Evolutionary conservation across 1,140 invertebrate genomes (phyloP), one percentile per base, ranked within the genome.

Genomic region (Trichonephila inaurata): DNA sequence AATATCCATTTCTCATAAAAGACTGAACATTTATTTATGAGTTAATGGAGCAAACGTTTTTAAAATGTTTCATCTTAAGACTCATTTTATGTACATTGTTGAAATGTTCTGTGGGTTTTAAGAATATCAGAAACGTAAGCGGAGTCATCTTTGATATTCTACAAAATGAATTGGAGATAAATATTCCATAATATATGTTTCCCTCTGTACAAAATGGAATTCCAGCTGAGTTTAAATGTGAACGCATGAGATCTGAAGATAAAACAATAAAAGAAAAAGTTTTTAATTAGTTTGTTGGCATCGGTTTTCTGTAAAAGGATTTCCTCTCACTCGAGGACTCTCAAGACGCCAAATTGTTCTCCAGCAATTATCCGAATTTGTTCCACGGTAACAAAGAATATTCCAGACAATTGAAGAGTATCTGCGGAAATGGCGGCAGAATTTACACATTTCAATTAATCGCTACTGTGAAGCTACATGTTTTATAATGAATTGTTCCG

Each of bases 251-350:
- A n/a, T 40, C n/a, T 16, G 24, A 28, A 24, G 12, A 72, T 12
- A 72, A 33, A 72, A 72, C 7, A 10, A 51, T 4, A 19, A 83
- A 83, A 83, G 28, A 51, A 83, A n/a, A 83, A 21, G 51, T 58
- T 83, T 83, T 83, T 83, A 83, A 83, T 83, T 83, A 58, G 81
- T 83, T 83, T 83, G 81, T 83, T 83, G 81, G 81, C 81, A 51
- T 51, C 81, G 19, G 81, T 83, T 83, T 83, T 44, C 40, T 51
- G 81, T n/a, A 19, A 83, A 40, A 44, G 44, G 18, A 18, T 21
- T 83, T 83, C 6, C 16, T 58, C 81, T 58, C 7, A 2, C 19
- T 83, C 40, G 40, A 51, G n/a, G 69, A 8, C n/a, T 72, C 69
- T 72, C 24, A 28, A 72, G 81, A 58, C 40, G 18, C 19, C 51